Percentiles rank a stretch among this genome's conserved stretches.
phyloP scores from a whole-genome alignment of 2,797 vertebrate species.

The Morus bassanus region DNA sequence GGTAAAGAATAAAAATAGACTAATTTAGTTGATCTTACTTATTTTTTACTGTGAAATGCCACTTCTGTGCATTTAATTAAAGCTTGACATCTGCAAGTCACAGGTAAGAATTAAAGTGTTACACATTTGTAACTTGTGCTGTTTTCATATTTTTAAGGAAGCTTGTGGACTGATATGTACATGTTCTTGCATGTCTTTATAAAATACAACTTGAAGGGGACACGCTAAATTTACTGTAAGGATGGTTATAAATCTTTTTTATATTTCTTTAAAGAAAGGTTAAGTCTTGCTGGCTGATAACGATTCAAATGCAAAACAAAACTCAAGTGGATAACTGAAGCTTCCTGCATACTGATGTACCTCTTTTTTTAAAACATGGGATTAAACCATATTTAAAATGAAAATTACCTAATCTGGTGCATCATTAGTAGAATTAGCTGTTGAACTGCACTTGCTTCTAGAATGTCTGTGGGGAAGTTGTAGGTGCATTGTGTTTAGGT shows the following conservation, averaged over 20 bases:
- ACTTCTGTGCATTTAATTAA: background rate
- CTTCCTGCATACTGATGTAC: background rate
- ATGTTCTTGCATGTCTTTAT: background rate
- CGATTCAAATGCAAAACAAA: background rate
- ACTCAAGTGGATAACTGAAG: background rate
- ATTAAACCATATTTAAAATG: background rate
- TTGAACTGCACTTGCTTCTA: background rate
- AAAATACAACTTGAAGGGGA: background rate
- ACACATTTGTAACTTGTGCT: background rate
- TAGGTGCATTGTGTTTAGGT: background rate
- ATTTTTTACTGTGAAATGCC: background rate
- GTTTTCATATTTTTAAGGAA: background rate
- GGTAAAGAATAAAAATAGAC: background rate
- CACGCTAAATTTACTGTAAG: background rate
- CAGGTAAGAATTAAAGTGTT: background rate
- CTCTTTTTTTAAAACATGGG: background rate
- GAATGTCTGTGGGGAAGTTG: background rate
- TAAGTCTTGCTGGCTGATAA: background rate
- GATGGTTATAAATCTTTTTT: background rate
- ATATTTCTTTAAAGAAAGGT: background rate
- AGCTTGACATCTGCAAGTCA: background rate
- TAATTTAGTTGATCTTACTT: background rate
- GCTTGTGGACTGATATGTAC: fast-evolving
- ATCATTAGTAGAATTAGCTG: background rate
- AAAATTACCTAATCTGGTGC: background rate